These are phyloP conservation scores for Ormyrus nitidulus DNA, from an alignment of 2,888 invertebrate species.

Conservation along the genomic window DNA sequence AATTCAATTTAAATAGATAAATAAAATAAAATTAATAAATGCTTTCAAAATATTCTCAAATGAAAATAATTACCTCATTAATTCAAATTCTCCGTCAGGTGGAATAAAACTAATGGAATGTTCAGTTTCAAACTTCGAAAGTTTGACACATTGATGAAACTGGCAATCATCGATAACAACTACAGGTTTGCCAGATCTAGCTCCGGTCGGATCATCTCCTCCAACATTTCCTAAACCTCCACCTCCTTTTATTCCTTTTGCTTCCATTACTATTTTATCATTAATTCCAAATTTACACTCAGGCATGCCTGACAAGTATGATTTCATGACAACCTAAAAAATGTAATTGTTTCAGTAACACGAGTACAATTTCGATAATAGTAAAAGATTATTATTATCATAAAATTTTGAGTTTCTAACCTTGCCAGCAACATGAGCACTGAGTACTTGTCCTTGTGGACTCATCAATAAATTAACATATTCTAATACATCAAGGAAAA, in stretches of 20 bases:
- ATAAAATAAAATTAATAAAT: too few species aligned
- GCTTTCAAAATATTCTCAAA: too few species aligned
- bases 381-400: neutral
- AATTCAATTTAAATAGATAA: too few species aligned
- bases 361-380: slow-evolving; percentile 9
- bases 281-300: slow-evolving; percentile 99
- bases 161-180: slow-evolving; percentile 99
- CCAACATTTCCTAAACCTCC: slow-evolving; percentile 80
- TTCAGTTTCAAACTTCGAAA: slow-evolving; percentile 99
- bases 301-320: slow-evolving; percentile 99
- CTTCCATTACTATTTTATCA: slow-evolving; percentile 99
- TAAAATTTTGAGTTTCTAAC: slow-evolving; percentile 58
- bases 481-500: slow-evolving; percentile 98
- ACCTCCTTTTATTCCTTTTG: slow-evolving; percentile 86
- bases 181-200: slow-evolving; percentile 96
- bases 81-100: slow-evolving; percentile 99
- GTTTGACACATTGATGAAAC: slow-evolving; percentile 99
- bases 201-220: slow-evolving; percentile 82
- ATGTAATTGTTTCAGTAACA: slow-evolving; percentile 11
- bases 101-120: slow-evolving; percentile 99
- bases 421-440: slow-evolving; percentile 99
- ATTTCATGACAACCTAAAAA: slow-evolving; percentile 95
- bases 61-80: slow-evolving; percentile 87
- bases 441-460: slow-evolving; percentile 98
- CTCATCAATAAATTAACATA: slow-evolving; percentile 99